phyloP scores from a whole-genome alignment of 2,888 invertebrate genomes.

The Lasioglossum oenotherae region DNA sequence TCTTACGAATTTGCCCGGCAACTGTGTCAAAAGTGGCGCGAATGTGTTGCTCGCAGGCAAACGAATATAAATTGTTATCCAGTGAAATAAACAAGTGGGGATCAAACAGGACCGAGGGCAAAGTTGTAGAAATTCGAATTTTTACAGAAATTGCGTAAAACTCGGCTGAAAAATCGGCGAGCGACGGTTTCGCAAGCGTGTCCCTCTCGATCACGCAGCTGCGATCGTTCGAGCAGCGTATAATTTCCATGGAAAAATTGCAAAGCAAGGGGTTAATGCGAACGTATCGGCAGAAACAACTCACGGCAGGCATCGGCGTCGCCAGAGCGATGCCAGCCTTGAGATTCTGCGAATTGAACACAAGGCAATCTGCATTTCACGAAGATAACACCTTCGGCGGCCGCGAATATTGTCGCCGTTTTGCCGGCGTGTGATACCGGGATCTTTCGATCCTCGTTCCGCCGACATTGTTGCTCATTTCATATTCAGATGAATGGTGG shows the following conservation, averaged over 20 bases:
- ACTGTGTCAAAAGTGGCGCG: too few species aligned
- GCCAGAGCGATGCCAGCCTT: conserved; percentile 67
- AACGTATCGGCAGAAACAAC: conserved; percentile 31
- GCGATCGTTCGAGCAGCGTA: not conserved
- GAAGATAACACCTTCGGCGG: conserved; percentile 69
- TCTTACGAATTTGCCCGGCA: too few species aligned
- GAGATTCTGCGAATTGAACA: conserved; percentile 77
- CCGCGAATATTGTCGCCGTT: conserved; percentile 50
- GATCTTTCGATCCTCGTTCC: conserved; percentile 13
- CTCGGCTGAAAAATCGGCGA: not conserved
- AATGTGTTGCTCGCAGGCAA: too few species aligned
- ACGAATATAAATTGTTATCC: too few species aligned
- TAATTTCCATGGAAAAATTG: not conserved
- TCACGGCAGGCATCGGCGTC: conserved; percentile 29
- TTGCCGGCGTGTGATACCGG: not conserved
- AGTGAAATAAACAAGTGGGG: not conserved
- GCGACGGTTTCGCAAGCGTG: not conserved
- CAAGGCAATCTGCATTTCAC: conserved; percentile 80
- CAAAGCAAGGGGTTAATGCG: conserved; percentile 11
- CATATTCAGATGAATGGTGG: not conserved
- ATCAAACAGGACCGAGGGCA: not conserved
- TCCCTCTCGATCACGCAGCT: not conserved
- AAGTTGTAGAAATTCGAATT: not conserved
- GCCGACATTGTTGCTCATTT: not conserved
- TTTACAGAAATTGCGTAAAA: not conserved